phyloP scores from a whole-genome alignment of 2,888 invertebrate genomes.

The Blastobasis lacticolella region DNA sequence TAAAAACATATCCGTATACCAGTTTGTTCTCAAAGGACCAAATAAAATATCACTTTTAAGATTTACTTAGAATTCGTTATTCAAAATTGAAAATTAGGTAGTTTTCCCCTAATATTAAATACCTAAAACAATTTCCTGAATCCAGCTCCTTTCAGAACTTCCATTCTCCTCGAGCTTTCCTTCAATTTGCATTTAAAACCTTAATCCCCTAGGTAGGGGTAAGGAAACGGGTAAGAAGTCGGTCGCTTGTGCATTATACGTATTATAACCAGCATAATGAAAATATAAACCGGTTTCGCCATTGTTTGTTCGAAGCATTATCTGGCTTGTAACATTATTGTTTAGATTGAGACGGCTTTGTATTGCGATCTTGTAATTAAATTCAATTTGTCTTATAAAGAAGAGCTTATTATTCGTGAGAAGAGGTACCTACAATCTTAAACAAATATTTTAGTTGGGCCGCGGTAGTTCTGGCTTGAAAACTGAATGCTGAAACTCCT shows the following conservation, averaged over 20 bases:
- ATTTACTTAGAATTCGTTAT: too few species aligned
- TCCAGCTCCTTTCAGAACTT: conserved; percentile 27
- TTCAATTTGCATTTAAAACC: conserved; percentile 57
- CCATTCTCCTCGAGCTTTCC: conserved; percentile 40
- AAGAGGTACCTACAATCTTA: too few species aligned
- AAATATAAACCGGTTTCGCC: conserved; percentile 31
- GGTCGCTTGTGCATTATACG: not conserved
- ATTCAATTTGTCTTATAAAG: too few species aligned
- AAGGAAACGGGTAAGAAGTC: conserved; percentile 1
- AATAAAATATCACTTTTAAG: too few species aligned
- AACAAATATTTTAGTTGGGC: too few species aligned
- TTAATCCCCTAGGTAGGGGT: conserved; percentile 31
- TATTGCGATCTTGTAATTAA: too few species aligned
- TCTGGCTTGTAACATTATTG: not conserved
- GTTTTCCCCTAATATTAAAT: conserved; percentile 4
- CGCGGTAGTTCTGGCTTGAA: too few species aligned
- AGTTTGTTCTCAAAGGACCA: too few species aligned
- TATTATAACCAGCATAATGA: conserved; percentile 21
- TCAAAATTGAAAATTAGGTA: not conserved
- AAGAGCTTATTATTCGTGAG: too few species aligned
- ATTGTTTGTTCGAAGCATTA: conserved; percentile 22
- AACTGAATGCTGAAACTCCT: too few species aligned
- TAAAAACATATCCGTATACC: too few species aligned
- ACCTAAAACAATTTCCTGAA: conserved; percentile 3
- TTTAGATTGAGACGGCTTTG: too few species aligned